phyloP scores from a whole-genome alignment of 1,140 invertebrate species.

The Periplaneta americana region DNA sequence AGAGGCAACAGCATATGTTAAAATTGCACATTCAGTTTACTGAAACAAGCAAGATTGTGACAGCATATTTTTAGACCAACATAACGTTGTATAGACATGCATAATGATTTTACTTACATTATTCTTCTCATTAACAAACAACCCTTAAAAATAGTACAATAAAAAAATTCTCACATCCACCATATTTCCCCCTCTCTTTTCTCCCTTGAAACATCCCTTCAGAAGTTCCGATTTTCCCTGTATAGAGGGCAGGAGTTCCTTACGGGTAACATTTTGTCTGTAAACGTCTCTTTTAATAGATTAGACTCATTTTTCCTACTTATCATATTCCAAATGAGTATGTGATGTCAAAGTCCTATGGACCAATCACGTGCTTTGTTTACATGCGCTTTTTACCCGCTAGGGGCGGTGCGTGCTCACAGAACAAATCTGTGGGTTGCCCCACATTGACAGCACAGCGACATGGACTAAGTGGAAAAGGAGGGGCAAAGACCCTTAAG shows the following conservation, averaged over 20 bases:
- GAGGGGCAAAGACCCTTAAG: slow-evolving; percentile 8
- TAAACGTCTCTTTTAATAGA: slow-evolving; percentile 5
- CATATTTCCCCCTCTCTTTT: not conserved
- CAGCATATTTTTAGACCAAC: too few relatives aligned
- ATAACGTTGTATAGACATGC: not conserved
- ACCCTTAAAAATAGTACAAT: not conserved
- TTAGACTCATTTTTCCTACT: slow-evolving; percentile 7
- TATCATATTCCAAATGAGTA: slow-evolving; percentile 12
- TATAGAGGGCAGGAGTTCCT: not conserved
- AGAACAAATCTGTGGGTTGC: slow-evolving; percentile 3
- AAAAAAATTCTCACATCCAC: not conserved
- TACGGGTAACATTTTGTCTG: not conserved
- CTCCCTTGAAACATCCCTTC: not conserved
- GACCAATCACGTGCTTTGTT: slow-evolving; percentile 8
- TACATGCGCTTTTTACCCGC: not conserved
- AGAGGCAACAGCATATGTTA: too few relatives aligned
- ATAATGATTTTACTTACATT: not conserved
- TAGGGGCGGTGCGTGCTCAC: not conserved
- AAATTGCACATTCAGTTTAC: too few relatives aligned
- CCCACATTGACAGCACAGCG: slow-evolving; percentile 9
- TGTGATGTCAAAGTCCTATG: not conserved
- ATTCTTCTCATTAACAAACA: not conserved
- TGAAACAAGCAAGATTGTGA: too few relatives aligned
- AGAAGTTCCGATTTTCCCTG: not conserved
- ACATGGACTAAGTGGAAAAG: slow-evolving; percentile 6